Evolutionary conservation across 2,113 vertebrate species (phyloP).

Genomic region (Sylvia atricapilla): DNA sequence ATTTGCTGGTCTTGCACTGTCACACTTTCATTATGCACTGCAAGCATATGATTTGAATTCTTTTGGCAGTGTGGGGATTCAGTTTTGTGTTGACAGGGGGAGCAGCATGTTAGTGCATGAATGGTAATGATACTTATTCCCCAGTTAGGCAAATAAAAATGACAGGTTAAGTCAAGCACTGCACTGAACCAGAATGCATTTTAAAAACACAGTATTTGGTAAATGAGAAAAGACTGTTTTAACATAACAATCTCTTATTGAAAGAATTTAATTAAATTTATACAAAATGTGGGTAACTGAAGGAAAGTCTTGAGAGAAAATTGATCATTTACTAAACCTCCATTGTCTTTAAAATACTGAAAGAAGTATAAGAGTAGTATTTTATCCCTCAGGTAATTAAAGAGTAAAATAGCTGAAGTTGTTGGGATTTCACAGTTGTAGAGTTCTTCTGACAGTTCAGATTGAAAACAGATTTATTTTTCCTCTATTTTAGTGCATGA

Average conservation of each 20-base stretch:
- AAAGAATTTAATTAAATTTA: neutral
- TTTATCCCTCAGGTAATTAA: neutral
- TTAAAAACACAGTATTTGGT: neutral
- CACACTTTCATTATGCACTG: neutral
- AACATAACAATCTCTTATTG: neutral
- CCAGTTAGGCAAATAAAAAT: conserved; percentile 42
- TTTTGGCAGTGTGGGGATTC: neutral
- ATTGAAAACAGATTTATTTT: neutral
- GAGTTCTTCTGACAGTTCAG: neutral
- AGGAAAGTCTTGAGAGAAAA: neutral
- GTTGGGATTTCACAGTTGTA: neutral
- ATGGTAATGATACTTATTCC: conserved; percentile 47
- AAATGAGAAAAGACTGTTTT: neutral
- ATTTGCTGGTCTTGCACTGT: neutral
- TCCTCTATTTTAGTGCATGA: neutral
- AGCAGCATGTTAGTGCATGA: neutral
- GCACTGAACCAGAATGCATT: neutral
- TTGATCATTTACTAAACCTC: neutral
- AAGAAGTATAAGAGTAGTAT: neutral
- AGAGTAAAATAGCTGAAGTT: neutral
- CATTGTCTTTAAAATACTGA: neutral
- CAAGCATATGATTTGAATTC: conserved; percentile 1
- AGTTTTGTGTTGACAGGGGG: conserved; percentile 21
- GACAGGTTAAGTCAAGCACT: neutral
- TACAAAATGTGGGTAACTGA: neutral